These are phyloP conservation scores for Sceloporus tristichus DNA, from an alignment of 2,113 vertebrate species.

Conservation along the genomic window DNA sequence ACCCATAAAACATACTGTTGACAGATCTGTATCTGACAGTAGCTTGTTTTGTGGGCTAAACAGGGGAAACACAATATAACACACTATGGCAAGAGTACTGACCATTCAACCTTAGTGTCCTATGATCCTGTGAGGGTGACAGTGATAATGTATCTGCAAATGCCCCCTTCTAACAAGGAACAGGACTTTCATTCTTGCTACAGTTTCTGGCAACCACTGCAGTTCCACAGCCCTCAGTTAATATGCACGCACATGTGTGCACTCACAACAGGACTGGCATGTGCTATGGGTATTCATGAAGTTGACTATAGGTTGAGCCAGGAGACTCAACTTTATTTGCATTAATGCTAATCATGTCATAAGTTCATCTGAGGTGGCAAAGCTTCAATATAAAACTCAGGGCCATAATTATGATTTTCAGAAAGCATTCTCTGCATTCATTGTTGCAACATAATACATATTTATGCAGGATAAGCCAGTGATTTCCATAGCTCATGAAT, in stretches of 20 bases:
- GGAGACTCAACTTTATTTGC: too few species aligned
- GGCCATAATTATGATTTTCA: not conserved
- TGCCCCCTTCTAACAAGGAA: not conserved
- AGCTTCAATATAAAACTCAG: not conserved
- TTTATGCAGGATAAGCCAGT: conserved; percentile 12
- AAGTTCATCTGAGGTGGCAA: not conserved
- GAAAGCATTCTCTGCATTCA: not conserved
- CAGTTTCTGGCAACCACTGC: not conserved
- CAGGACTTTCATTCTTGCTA: conserved; percentile 5
- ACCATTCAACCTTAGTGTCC: not conserved
- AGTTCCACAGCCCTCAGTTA: not conserved
- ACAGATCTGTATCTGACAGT: not conserved
- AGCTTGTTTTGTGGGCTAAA: not conserved
- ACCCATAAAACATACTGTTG: too few species aligned
- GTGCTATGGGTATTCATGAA: not conserved
- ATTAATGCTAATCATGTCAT: not conserved
- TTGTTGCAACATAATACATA: not conserved
- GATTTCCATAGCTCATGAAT: conserved; percentile 6
- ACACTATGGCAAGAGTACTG: not conserved
- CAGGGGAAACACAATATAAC: not conserved
- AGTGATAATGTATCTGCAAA: not conserved
- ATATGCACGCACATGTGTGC: not conserved
- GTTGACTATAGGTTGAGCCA: not conserved
- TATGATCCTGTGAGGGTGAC: not conserved
- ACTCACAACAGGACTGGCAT: not conserved